These are phyloP conservation scores for Lasioglossum albipes DNA, from an alignment of 1,140 invertebrate genomes.

Conservation along the genomic window DNA sequence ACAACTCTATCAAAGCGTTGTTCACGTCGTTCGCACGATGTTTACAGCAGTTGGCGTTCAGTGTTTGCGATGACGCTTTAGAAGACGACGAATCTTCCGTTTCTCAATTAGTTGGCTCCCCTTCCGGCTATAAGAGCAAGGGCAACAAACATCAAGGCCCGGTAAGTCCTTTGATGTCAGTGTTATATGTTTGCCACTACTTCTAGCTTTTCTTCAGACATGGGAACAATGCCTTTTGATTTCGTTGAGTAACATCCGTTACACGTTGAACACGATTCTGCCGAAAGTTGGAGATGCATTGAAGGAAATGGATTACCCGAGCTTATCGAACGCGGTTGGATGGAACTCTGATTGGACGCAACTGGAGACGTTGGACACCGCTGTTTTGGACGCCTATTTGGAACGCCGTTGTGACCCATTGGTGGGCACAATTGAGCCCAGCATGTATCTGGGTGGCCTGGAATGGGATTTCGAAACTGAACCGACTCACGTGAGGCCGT, in stretches of 20 bases:
- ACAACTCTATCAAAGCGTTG: constrained; percentile 86
- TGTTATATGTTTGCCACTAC: constrained; percentile 35
- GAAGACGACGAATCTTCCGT: constrained; percentile 82
- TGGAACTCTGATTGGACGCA: constrained; percentile 77
- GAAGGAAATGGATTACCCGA: constrained; percentile 74
- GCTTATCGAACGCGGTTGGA: constrained; percentile 71
- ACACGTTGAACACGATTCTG: constrained; percentile 88
- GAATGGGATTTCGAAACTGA: constrained; percentile 90
- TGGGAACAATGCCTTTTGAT: constrained; percentile 92
- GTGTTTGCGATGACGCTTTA: constrained; percentile 81
- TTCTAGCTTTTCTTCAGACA: constrained; percentile 77
- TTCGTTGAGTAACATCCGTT: constrained; percentile 93
- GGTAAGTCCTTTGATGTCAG: constrained; percentile 59
- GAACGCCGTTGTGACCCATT: constrained; percentile 96
- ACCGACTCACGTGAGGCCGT: constrained; percentile 90
- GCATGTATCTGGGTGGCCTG: constrained; percentile 95
- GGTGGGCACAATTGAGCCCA: constrained; percentile 95
- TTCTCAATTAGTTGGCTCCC: constrained; percentile 84
- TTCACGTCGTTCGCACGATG: constrained; percentile 85
- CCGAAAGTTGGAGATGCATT: constrained; percentile 83
- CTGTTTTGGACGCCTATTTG: constrained; percentile 90
- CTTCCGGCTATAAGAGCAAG: constrained; percentile 79
- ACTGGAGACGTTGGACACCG: constrained; percentile 85
- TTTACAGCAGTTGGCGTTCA: constrained; percentile 84
- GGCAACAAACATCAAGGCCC: constrained; percentile 72